These are phyloP conservation scores for Xylocampa areola DNA, from an alignment of 2,888 invertebrate genomes.

Conservation along the genomic window DNA sequence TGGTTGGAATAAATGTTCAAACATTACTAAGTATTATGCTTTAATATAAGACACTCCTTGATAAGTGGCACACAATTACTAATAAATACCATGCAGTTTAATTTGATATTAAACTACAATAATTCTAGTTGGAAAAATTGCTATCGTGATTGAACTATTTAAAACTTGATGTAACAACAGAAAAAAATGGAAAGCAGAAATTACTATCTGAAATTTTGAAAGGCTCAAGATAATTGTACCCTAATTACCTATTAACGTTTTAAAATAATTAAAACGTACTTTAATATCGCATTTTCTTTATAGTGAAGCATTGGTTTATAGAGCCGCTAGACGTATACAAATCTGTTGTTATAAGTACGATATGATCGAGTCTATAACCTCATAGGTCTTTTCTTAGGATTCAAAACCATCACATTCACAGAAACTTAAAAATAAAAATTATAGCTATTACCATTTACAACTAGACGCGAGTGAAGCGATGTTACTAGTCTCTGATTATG, in stretches of 20 bases:
- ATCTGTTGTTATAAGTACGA: constrained; percentile 44
- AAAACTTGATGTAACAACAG: constrained; percentile 11
- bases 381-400: constrained; percentile 43
- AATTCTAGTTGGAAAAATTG: constrained; percentile 7
- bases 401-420: constrained; percentile 40
- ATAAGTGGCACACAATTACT: constrained; percentile 30
- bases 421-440: constrained; percentile 50
- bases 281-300: constrained; percentile 18
- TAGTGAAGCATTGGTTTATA: constrained; percentile 23
- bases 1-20: constrained; percentile 16
- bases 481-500: constrained; percentile 19
- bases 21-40: constrained; percentile 34
- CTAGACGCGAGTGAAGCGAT: constrained; percentile 54
- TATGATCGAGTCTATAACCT: constrained; percentile 54
- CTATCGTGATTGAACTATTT: constrained; percentile 28
- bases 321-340: constrained; percentile 43
- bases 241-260: constrained; percentile 32
- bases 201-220: constrained; percentile 10
- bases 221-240: constrained; percentile 26
- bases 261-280: constrained; percentile 29
- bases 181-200: constrained; percentile 21
- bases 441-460: constrained; percentile 49
- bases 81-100: constrained; percentile 9
- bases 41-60: constrained; percentile 37
- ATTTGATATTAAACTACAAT: constrained; percentile 14